Base-by-base conservation (phyloP, 2,797 vertebrate species). In the Sus cebifrons region DNA sequence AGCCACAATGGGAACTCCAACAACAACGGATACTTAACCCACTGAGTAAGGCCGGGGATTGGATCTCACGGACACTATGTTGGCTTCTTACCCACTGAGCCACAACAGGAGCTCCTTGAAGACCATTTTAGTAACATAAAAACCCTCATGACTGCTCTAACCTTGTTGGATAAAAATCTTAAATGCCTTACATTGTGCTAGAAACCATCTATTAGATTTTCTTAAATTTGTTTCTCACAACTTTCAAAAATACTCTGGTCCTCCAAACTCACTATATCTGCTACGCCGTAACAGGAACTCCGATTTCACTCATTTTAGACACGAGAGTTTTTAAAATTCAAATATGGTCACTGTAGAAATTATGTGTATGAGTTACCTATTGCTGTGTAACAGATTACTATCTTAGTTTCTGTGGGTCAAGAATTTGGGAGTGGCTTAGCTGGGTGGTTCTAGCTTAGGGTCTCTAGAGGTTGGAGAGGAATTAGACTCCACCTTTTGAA, bases 401-500 rank as follows among this genome's bases (percentile, higher is more conserved):
- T 11, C 77, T 91, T 58, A 77, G 64, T 88, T 94, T 73, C 78
- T 36, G 56, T 87, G 78, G 29, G 36, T 71, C 36, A 78, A 82
- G 12, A 75, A 88, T 83, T 83, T 49, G 13, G 25, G 49, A 91
- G 73, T n/a, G 36, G n/a, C 68, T 81, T 86, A 49, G 3, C 23
- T 93, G 68, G 32, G 27, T 75, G 54, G n/a, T 86, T 82, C 54
- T 81, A 62, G 15, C 60, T 85, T 68, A 81, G 65, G 14, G 36
- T 89, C 49, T 71, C n/a, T 74, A 17, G 8, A 96, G 25, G 23
- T 14, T 81, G 7, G 67, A 86, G 27, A 85, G n/a, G 14, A 65
- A 92, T 88, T 54, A 87, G 70, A 10, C 29, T 83, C 29, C 36
- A 78, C n/a, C 54, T 95, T 95, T 84, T 89, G 60, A 89, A 86